Base-by-base conservation (phyloP, 1,140 invertebrate genomes). In the Apis mellifera region DNA sequence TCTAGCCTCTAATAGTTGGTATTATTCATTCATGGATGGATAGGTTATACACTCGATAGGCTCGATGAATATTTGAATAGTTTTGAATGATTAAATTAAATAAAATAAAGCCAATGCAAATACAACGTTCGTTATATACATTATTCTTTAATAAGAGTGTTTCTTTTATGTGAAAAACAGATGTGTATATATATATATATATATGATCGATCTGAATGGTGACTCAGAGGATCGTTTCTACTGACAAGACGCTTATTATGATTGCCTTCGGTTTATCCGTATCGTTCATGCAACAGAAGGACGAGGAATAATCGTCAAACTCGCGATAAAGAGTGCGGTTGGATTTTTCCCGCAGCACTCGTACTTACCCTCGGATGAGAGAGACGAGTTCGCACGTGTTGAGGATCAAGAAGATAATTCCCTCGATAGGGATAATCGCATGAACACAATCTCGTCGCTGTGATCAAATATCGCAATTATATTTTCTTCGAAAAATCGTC, bases 321-420 rank as follows among this genome's bases (percentile, higher is more conserved):
- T 50, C 12, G 32, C 3, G 71, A 68, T 32, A 64, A 74, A 68
- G 54, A 13, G 60, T 66, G 78, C n/a, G 78, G 78, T 66, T n/a
- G 72, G 69, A 55, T 66, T 59, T 57, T 50, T 66, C 52, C 60
- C 69, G 9, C 32, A 32, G 65, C 42, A 23, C 68, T 42, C 21
- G n/a, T 54, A 69, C 23, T 42, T 42, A 54, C 21, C 73, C 50
- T 50, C 48, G 21, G 32, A 23, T 77, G n/a, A 52, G 19, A 15
- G 19, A 59, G 32, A 42, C 55, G 21, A 48, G 21, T 19, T 78
- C 66, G 75, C 81, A 83, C 81, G 81, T 83, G 81, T 32, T 17
- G 50, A 83, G 81, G 81, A 83, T 83, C 74, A 83, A 78, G 23
- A 11, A 55, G 32, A 78, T 78, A 83, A 83, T 78, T 83, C 59